Conservation (phyloP, 2,888 invertebrate genomes). For the Danaus chrysippus region DNA sequence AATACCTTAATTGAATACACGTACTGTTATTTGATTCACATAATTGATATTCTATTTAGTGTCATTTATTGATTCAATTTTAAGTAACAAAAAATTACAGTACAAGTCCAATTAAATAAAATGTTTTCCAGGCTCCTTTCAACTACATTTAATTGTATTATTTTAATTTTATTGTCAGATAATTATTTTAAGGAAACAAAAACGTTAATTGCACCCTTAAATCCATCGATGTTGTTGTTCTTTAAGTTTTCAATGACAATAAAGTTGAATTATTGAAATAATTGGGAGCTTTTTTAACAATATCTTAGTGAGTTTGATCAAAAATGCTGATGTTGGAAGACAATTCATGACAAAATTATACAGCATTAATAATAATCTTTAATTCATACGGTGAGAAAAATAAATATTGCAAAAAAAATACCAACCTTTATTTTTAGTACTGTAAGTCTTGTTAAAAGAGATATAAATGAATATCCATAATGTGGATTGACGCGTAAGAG, state of each 20-base stretch:
- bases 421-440: too few relatives aligned
- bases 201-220: slow-evolving; percentile 26
- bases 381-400: not conserved
- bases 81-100: too few relatives aligned
- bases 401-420: not conserved
- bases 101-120: too few relatives aligned
- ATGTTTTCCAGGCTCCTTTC: too few relatives aligned
- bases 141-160: not conserved
- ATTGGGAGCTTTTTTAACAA: slow-evolving; percentile 31
- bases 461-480: too few relatives aligned
- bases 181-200: slow-evolving; percentile 50
- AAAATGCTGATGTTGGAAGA: not conserved
- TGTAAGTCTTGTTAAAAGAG: too few relatives aligned
- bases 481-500: too few relatives aligned
- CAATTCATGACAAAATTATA: slow-evolving; percentile 8
- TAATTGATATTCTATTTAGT: too few relatives aligned
- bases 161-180: slow-evolving; percentile 48
- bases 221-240: not conserved
- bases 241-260: slow-evolving; percentile 46
- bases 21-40: too few relatives aligned
- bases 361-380: not conserved
- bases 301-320: not conserved
- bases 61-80: too few relatives aligned
- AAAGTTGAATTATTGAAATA: slow-evolving; percentile 46
- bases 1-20: too few relatives aligned